These are phyloP conservation scores for Phyllostomus discolor DNA, from an alignment of 2,113 vertebrate species.

Conservation along the genomic window DNA sequence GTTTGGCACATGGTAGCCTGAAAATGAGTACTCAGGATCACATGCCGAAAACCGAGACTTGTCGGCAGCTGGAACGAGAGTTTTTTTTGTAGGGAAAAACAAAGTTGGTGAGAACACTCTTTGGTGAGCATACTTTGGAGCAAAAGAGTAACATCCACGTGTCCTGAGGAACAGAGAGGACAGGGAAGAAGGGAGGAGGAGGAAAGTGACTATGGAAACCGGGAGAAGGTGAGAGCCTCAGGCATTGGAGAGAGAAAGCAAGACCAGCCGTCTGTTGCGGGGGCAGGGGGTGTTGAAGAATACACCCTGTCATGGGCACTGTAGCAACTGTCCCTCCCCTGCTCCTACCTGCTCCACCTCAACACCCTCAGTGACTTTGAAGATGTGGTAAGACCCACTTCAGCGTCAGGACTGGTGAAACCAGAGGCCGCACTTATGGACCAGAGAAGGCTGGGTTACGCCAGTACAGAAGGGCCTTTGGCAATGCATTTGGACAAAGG, in stretches of 20 bases:
- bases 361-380: background rate
- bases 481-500: background rate
- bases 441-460: background rate
- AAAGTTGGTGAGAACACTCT: background rate
- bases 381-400: background rate
- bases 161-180: background rate
- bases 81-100: background rate
- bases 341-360: background rate
- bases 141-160: background rate
- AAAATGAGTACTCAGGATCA: background rate
- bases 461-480: background rate
- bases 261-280: background rate
- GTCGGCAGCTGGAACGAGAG: background rate
- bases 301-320: rapidly evolving
- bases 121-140: background rate
- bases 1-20: background rate
- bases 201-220: background rate
- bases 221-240: background rate
- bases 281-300: background rate
- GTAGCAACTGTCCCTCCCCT: background rate
- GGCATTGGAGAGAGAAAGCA: background rate
- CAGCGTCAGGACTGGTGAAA: background rate
- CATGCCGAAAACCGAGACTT: background rate
- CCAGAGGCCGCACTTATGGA: background rate
- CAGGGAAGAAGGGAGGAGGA: background rate